These are phyloP conservation scores for Sinonovacula constricta DNA, from an alignment of 1,140 invertebrate species.

Conservation along the genomic window DNA sequence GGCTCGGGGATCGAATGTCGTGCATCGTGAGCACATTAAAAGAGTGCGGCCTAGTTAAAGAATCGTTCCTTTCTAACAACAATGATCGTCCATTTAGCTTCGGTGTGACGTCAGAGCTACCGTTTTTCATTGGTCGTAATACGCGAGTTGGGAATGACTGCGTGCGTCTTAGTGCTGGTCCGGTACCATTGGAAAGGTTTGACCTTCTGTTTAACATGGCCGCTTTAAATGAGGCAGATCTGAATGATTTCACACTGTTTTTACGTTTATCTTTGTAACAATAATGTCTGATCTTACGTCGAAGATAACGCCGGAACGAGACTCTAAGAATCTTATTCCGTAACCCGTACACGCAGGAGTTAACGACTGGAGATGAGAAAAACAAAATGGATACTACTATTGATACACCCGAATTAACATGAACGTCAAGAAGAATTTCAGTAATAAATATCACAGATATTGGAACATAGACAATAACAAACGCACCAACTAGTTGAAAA, in stretches of 20 bases:
- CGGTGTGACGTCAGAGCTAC: neutral
- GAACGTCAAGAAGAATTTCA: conserved; percentile 47
- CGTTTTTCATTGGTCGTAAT: neutral
- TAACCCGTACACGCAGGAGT: conserved; percentile 66
- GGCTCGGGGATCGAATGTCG: too few species aligned
- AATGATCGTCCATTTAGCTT: neutral
- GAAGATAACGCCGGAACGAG: conserved; percentile 63
- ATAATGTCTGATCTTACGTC: conserved; percentile 56
- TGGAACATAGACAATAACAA: conserved; percentile 66
- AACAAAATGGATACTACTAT: conserved; percentile 61
- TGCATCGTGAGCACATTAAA: conserved; percentile 56
- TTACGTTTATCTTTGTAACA: conserved; percentile 60
- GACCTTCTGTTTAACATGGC: conserved; percentile 23
- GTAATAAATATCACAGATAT: conserved; percentile 59
- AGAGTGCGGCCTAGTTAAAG: conserved; percentile 56
- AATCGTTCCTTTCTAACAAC: neutral
- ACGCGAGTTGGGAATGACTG: conserved; percentile 54
- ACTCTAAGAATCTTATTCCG: conserved; percentile 64
- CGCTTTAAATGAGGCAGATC: conserved; percentile 40
- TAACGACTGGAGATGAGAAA: conserved; percentile 62
- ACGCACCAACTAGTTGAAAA: conserved; percentile 67
- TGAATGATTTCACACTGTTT: conserved; percentile 61
- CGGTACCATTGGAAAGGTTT: conserved; percentile 26
- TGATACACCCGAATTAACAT: conserved; percentile 48
- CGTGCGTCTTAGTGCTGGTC: conserved; percentile 51